Conservation (phyloP, 2,797 vertebrate species). For the Acanthiza pusilla region DNA sequence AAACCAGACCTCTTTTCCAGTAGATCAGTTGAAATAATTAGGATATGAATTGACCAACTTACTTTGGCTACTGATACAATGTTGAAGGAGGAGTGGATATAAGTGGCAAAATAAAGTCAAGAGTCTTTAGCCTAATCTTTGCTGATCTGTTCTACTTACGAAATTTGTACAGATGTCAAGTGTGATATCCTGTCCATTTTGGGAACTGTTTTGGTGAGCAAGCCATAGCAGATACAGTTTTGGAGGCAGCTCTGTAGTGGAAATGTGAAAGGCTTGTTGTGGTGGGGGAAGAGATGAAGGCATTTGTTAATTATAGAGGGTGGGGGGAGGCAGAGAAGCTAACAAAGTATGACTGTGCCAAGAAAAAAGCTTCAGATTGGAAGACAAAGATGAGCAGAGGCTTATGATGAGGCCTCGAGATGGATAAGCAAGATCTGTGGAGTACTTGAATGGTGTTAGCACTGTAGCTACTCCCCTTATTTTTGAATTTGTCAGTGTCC, state of each 20-base stretch:
- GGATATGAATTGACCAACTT: not conserved
- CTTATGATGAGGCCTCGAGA: not conserved
- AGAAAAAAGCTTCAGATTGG: not conserved
- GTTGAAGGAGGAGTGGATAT: not conserved
- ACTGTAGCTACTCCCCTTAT: not conserved
- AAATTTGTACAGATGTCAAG: not conserved
- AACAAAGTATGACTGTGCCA: not conserved
- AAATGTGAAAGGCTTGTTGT: not conserved
- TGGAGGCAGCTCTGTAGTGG: not conserved
- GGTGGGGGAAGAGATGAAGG: not conserved
- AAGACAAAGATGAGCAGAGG: not conserved
- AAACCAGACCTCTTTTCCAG: not conserved
- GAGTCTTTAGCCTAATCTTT: not conserved
- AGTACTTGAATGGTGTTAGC: not conserved
- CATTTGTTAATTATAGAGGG: not conserved
- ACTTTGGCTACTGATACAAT: not conserved
- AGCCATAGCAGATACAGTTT: not conserved
- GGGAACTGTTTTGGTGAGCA: not conserved
- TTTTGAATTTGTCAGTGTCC: not conserved
- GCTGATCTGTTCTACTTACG: constrained; percentile 13
- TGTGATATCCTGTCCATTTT: not conserved
- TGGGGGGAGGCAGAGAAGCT: not conserved
- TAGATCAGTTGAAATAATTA: not conserved
- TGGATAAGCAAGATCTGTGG: not conserved
- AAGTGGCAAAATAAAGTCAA: not conserved